A percentile compares a stretch with the other conserved stretches of the same genome.
phyloP scores from a whole-genome alignment of 2,888 invertebrate species.

The Panzeria rudis region DNA sequence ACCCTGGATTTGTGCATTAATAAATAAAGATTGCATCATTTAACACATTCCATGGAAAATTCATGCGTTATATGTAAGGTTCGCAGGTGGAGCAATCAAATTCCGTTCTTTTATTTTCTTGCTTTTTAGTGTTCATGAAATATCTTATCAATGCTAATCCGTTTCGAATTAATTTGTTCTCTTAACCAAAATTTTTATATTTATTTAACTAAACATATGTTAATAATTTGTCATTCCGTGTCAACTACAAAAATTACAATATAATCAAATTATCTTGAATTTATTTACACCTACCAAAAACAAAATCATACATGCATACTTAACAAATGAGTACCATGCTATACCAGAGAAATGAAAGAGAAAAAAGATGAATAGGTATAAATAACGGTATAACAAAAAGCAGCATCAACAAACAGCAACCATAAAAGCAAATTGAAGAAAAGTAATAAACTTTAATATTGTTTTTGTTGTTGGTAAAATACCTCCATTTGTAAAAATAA shows the following conservation, averaged over 20 bases:
- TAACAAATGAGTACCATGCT: constrained; percentile 25
- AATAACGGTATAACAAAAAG: constrained; percentile 42
- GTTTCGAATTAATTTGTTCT: neutral
- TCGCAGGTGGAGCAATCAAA: no score
- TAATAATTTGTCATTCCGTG: constrained; percentile 19
- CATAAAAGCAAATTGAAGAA: constrained; percentile 55
- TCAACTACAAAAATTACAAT: constrained; percentile 5
- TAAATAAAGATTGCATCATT: no score
- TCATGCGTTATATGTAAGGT: no score
- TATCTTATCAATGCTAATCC: neutral
- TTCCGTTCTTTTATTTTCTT: no score
- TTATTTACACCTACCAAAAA: constrained; percentile 55
- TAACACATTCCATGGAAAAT: no score
- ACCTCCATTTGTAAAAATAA: constrained; percentile 37
- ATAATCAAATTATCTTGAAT: constrained; percentile 51
- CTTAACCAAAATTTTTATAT: constrained; percentile 1
- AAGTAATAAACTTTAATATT: constrained; percentile 2
- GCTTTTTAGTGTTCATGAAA: neutral
- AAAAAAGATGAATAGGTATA: neutral
- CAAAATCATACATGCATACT: constrained; percentile 60
- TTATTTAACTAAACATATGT: constrained; percentile 57
- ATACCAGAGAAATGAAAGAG: constrained; percentile 4
- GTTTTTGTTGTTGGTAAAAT: constrained; percentile 1
- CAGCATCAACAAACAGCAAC: constrained; percentile 25
- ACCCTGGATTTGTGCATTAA: no score